These are phyloP conservation scores for Spheniscus mendiculus DNA, from an alignment of 2,113 vertebrate genomes.

Conservation along the genomic window DNA sequence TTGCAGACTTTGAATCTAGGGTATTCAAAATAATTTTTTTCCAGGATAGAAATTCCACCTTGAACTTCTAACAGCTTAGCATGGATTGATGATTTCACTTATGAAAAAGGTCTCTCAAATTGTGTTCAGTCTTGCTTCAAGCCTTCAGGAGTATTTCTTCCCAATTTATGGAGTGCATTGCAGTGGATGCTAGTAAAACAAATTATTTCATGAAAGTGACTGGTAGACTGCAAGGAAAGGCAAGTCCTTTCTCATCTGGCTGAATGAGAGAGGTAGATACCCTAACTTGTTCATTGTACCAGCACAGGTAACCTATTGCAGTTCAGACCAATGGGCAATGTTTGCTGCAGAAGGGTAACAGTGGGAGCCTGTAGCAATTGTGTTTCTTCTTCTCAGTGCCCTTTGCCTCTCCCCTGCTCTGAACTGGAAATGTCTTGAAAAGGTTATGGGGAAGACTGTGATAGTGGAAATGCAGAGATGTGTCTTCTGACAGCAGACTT, in stretches of 20 bases:
- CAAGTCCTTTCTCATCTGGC: not conserved
- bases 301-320: not conserved
- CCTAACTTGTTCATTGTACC: not conserved
- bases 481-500: not conserved
- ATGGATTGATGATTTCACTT: constrained; percentile 37
- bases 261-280: not conserved
- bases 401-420: not conserved
- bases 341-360: not conserved
- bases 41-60: not conserved
- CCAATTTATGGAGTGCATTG: constrained; percentile 16
- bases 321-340: not conserved
- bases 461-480: not conserved
- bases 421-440: not conserved
- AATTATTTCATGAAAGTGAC: constrained; percentile 47
- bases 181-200: constrained; percentile 28
- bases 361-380: not conserved
- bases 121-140: constrained; percentile 61
- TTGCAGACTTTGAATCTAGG: not conserved
- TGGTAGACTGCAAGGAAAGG: constrained; percentile 7
- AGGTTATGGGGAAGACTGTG: not conserved
- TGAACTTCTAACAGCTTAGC: constrained; percentile 31
- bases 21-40: not conserved
- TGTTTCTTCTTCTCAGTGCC: not conserved
- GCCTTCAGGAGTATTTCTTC: constrained; percentile 24
- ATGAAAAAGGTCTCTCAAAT: constrained; percentile 48